Base-by-base conservation (phyloP, 2,113 vertebrate species). In the Hemicordylus capensis region DNA sequence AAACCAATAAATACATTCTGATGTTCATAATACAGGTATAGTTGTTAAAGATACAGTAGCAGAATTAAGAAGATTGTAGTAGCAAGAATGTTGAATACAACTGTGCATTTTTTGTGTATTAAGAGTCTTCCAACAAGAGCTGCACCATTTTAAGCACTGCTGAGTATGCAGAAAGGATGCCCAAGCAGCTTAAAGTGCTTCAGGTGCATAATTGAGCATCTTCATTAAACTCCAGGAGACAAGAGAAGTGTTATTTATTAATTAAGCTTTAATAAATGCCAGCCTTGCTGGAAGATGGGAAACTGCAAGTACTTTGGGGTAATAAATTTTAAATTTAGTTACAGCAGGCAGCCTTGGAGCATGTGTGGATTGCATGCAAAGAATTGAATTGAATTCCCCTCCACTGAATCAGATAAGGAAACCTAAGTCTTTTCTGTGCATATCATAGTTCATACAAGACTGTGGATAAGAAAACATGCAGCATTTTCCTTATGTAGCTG, bases 11-110 rank as follows among this genome's bases (percentile, higher is more conserved):
- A 92, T 85, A 75, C 31, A 4, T 76, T 77, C 63, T 80, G 85
- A 86, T 54, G 12, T 88, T 46, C 85, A 37, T 86, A 74, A 54
- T 59, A 81, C 80, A 84, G 85, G n/a, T 91, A 75, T 22, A 24
- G n/a, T 87, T n/a, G 2, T 75, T 81, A 75, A 34, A 70, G 64
- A n/a, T n/a, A n/a, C n/a, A n/a, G n/a, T n/a, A n/a, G n/a, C n/a
- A n/a, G n/a, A n/a, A 90, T 84, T 83, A 74, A 75, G 42, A 90
- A 88, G 64, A 92, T 66, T 81, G 46, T 89, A 42, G 88, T 58
- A 79, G 56, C n/a, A 92, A 61, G 89, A 86, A 78, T 58, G 11
- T 73, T 88, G 85, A 73, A 4, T 59, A 22, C 42, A 74, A 64
- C 66, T 63, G 34, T 81, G 61, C 77, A n/a, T 64, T 15, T 9